Percentiles rank a stretch among this genome's conserved stretches.
phyloP scores from a whole-genome alignment of 2,888 invertebrate genomes.

The Eristalinus aeneus region DNA sequence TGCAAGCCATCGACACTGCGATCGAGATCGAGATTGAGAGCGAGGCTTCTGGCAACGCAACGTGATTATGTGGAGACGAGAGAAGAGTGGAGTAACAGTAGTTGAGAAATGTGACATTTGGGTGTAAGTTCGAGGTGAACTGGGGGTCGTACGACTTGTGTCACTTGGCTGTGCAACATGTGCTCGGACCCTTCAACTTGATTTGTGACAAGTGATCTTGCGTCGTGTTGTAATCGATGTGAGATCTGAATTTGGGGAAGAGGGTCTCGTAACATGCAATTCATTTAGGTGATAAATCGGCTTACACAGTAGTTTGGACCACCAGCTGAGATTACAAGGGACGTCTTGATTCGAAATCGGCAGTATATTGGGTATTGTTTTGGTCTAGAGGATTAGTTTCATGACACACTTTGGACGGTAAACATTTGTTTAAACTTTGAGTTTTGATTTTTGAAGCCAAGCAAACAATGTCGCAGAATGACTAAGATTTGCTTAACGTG shows the following conservation, averaged over 20 bases:
- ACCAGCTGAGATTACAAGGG: no score
- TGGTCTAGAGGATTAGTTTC: no score
- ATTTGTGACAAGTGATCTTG: background rate
- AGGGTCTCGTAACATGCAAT: no score
- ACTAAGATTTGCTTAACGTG: no score
- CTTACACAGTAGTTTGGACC: no score
- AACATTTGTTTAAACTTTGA: no score
- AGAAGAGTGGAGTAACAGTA: background rate
- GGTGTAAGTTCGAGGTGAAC: background rate
- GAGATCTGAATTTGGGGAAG: background rate
- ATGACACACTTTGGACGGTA: no score
- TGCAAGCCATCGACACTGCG: slow-evolving; percentile 12
- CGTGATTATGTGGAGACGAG: background rate
- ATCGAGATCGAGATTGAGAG: background rate
- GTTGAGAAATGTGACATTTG: background rate
- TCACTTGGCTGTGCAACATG: background rate
- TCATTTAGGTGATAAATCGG: no score
- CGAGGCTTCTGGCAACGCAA: background rate
- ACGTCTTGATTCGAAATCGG: no score
- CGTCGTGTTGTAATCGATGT: background rate
- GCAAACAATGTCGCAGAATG: no score
- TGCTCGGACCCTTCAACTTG: background rate
- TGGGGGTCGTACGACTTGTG: background rate
- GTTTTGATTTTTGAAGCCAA: no score
- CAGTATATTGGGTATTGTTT: no score